Base-by-base conservation (phyloP, 1,140 invertebrate species). In the Stegodyphus dumicola region DNA sequence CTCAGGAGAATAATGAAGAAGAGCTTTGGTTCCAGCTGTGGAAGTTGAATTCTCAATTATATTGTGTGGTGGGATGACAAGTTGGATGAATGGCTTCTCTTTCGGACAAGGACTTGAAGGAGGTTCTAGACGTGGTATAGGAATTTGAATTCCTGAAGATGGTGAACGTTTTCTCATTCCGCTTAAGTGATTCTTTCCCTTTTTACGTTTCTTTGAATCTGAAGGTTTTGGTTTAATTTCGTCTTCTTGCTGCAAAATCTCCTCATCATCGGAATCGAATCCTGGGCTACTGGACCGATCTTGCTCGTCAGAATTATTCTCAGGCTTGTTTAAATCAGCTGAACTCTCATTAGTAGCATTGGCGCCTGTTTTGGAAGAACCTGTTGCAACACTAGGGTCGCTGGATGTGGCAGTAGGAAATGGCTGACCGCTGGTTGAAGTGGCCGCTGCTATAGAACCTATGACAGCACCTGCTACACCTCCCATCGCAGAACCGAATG, bases 231-330 rank as follows among this genome's bases (percentile, higher is more conserved):
- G 51, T 48, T 69, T 15, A 7, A 64, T 51, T 66, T 73, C 73
- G 10, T 77, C 67, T 3, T n/a, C 51, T 60, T 70, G 81, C 17
- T 77, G 81, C 33, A 65, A n/a, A 11, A 86, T 78, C 53, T 86
- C 76, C 33, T 93, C 93, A 70, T 98, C 97, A 90, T 99, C 97
- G 0, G 97, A 98, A 87, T 98, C 97, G 90, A 98, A 98, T 0
- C 96, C 96, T 0, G 97, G 97, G 90, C 96, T 98, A 89, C 96
- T 98, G 0, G 96, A 98, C 52, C 96, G 92, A 90, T 99, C 97
- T 10, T 95, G 95, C 9, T 92, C 92, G 49, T 86, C 86, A 10
- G 85, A 79, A 76, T 87, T 79, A 69, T 89, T 89, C 15, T 90
- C 90, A 69, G 90, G 48, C 9, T 65, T 17, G 13, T 77, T 85